Evolutionary conservation across 2,888 invertebrate species (phyloP).

Genomic region (Margaritifera margaritifera): DNA sequence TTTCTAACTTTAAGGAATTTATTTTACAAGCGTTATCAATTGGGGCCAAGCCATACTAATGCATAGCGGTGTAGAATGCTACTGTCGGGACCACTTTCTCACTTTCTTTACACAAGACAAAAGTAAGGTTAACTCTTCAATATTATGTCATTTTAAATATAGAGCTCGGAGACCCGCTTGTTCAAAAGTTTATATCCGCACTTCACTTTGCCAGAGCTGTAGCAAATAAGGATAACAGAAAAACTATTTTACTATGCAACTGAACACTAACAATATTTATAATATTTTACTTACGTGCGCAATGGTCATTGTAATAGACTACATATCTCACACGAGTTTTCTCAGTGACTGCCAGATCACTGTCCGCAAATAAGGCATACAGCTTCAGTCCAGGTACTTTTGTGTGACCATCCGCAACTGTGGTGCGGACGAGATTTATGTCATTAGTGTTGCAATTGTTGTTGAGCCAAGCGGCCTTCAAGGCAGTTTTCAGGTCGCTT

Average conservation of each 20-base stretch:
- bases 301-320: constrained; percentile 31
- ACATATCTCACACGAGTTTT: constrained; percentile 18
- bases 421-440: constrained; percentile 10
- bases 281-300: constrained; percentile 16
- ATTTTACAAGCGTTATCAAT: no score
- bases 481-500: constrained; percentile 13
- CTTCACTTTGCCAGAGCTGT: no score
- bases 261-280: neutral
- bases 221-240: neutral
- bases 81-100: no score
- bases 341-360: constrained; percentile 23
- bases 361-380: constrained; percentile 28
- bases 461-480: constrained; percentile 10
- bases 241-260: no score
- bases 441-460: constrained; percentile 7
- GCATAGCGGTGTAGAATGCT: no score
- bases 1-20: no score
- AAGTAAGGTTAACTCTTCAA: no score
- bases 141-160: no score
- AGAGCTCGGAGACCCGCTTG: no score
- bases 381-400: constrained; percentile 15
- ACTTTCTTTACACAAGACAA: no score
- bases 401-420: constrained; percentile 18
- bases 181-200: no score
- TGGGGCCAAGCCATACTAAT: no score